Evolutionary conservation across 2,888 invertebrate genomes (phyloP), one percentile per base, ranked within the genome.

Genomic region (Polymixis flavicincta): DNA sequence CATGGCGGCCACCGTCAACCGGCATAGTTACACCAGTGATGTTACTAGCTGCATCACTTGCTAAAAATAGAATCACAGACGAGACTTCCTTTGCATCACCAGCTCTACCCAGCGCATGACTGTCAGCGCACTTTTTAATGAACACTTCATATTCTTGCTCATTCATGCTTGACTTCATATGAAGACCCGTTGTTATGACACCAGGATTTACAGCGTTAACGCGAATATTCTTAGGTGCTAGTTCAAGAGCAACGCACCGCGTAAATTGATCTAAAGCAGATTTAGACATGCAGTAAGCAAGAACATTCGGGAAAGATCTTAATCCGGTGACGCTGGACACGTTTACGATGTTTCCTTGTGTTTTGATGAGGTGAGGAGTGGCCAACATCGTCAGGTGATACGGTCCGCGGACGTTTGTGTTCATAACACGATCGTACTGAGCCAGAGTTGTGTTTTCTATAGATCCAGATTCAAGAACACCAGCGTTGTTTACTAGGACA

Each of bases 171-270:
- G 98, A 98, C 77, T 94, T 97, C 93, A 97, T 98, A 87, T 99
- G 99, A 63, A 99, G 92, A 87, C 99, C 98, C 0, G 99, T 99
- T 3, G 98, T 93, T n/a, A 98, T 98, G 0, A 99, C 99, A 25
- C 99, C 99, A 57, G 99, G 99, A 94, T 99, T 99, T 0, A 99
- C 99, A 71, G 98, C 97, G 93, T 99, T 99, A 0, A 98, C 98
- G 50, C 99, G 97, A 0, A 99, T 98, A 82, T 98, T 97, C 91
- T 98, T 98, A 0, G 97, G 89, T 42, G 97, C 98, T 74, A 98
- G 94, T 90, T 98, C 99, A 42, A 99, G 93, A 13, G 99, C 99
- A 6, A 98, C 97, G 92, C 99, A 99, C 91, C 98, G 97, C 0
- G 99, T 99, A 86, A 99, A 98, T 92, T 99, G 99, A 95, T 99